phyloP scores from a whole-genome alignment of 2,113 vertebrate genomes.

The Grallaria varia region DNA sequence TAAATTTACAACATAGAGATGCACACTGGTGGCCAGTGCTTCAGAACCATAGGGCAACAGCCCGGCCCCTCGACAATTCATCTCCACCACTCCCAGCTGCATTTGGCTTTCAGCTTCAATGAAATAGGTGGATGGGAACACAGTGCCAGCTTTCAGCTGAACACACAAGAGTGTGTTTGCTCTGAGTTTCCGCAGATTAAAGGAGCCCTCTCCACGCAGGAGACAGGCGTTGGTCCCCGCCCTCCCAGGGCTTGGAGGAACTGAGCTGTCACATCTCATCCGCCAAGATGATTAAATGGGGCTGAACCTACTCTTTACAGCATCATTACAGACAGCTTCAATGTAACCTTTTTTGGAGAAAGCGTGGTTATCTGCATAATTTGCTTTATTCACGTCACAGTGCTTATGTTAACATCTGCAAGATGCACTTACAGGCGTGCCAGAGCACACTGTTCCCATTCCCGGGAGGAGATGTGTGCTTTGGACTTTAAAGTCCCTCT shows the following conservation, averaged over 20 bases:
- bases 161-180: rapidly evolving
- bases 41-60: background rate
- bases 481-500: background rate
- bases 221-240: background rate
- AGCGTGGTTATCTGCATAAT: background rate
- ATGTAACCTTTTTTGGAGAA: background rate
- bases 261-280: background rate
- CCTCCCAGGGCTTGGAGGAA: background rate
- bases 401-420: background rate
- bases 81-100: background rate
- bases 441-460: background rate
- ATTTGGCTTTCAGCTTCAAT: background rate
- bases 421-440: background rate
- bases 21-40: background rate
- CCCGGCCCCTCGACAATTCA: rapidly evolving
- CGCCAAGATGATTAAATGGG: background rate
- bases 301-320: background rate
- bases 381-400: background rate
- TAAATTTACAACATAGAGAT: background rate
- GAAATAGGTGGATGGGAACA: background rate
- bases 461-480: background rate
- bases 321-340: background rate
- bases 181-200: background rate
- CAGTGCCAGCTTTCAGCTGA: background rate
- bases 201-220: background rate